Base-by-base conservation (phyloP, 2,797 vertebrate species). In the Gallinago nigripennis region DNA sequence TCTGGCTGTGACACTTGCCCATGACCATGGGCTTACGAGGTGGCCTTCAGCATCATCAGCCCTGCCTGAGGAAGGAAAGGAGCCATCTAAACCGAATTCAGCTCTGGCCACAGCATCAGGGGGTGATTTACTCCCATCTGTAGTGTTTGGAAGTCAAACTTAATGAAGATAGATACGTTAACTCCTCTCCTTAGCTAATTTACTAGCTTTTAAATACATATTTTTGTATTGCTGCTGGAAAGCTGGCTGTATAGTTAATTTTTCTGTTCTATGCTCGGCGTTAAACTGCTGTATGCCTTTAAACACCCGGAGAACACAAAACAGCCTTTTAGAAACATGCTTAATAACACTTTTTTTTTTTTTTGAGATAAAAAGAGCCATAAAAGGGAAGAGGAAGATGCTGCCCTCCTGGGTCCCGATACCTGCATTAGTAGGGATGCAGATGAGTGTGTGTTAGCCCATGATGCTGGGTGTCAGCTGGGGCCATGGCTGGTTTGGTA, bases 81-180 rank as follows among this genome's bases (percentile, higher is more conserved):
- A 43, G 92, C 60, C 28, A 41, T 37, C 66, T 69, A 30, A 61
- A 94, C 82, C 80, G 56, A 79, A 84, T 82, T 90, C 39, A 24
- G 39, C 72, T 87, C 82, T 89, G 83, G 80, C 71, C 82, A 27
- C 57, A 61, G 77, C 71, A 78, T 80, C 31, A 28, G 48, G 85
- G 56, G n/a, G 43, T 91, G 63, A 90, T 96, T 95, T 96, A 89
- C 71, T 92, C 69, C 39, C 11, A 35, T 84, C 89, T 94, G 81
- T 76, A 73, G 77, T 82, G 54, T 81, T 94, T 95, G 84, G 72
- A 92, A 96, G 69, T 71, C 73, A 94, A 70, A 81, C 58, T 90
- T 93, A 85, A 91, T 87, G 87, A 92, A 93, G 94, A 90, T 64
- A 72, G 61, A 61, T 78, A 31, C 33, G 43, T 57, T 95, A 76